phyloP scores from a whole-genome alignment of 2,888 invertebrate species.

The Perithous albicinctus region DNA sequence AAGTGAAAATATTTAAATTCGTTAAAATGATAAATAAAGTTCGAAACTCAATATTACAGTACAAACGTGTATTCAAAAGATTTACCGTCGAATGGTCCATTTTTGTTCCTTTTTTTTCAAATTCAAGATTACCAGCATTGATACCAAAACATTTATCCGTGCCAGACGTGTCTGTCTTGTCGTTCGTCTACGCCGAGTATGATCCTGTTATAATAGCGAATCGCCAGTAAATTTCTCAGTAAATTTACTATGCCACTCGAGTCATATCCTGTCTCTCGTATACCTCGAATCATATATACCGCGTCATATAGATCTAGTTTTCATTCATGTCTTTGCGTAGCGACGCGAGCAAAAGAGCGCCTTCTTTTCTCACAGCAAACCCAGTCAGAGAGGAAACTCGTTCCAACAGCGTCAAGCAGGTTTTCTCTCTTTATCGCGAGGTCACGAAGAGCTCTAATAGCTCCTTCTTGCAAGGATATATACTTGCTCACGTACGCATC shows the following conservation, averaged over 20 bases:
- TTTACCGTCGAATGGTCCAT: neutral
- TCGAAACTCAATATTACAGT: neutral
- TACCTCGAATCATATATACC: too few species aligned
- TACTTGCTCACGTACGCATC: conserved; percentile 29
- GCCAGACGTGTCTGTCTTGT: conserved; percentile 11
- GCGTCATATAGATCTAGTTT: conserved; percentile 65
- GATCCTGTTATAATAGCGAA: neutral
- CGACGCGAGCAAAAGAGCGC: conserved; percentile 13
- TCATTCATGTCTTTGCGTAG: conserved; percentile 67
- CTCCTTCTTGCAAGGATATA: neutral
- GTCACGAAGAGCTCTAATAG: neutral
- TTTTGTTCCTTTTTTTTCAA: neutral
- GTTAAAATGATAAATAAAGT: neutral
- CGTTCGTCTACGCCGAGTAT: neutral
- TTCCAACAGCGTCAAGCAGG: conserved; percentile 35
- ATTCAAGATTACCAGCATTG: neutral
- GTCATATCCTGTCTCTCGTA: conserved; percentile 56
- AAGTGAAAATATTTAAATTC: neutral
- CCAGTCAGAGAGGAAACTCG: neutral
- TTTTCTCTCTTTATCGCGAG: conserved; percentile 45
- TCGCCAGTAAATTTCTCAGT: conserved; percentile 32
- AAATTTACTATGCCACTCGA: conserved; percentile 3
- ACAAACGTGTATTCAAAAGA: neutral
- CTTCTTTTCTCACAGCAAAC: conserved; percentile 22
- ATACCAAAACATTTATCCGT: neutral